Conservation (phyloP, 2,888 invertebrate genomes). For the Cheilosia scutellata region DNA sequence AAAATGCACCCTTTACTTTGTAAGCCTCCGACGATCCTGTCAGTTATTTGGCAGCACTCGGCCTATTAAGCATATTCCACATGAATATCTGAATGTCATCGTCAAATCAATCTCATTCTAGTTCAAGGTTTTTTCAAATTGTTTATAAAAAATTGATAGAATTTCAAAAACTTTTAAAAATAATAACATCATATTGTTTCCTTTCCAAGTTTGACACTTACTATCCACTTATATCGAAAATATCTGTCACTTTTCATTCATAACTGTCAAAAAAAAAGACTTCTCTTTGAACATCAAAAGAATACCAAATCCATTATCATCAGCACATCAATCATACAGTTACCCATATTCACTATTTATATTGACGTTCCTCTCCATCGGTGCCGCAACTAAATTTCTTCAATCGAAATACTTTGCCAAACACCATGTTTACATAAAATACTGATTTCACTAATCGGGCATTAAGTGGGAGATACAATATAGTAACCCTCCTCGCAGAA, state of each 20-base stretch:
- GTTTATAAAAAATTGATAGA: too few species aligned
- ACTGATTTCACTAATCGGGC: slow-evolving; percentile 27
- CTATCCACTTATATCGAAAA: not conserved
- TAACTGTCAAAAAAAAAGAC: not conserved
- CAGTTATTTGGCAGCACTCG: too few species aligned
- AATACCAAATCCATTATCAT: slow-evolving; percentile 8
- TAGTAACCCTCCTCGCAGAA: not conserved
- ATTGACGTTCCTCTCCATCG: too few species aligned
- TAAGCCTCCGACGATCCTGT: too few species aligned
- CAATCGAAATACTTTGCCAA: not conserved
- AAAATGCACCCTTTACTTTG: too few species aligned
- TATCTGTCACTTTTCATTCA: not conserved
- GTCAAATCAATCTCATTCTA: too few species aligned
- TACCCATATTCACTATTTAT: not conserved
- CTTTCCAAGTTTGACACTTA: not conserved
- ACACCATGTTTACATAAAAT: slow-evolving; percentile 2
- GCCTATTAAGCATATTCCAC: too few species aligned
- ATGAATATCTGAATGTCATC: too few species aligned
- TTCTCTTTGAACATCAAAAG: slow-evolving; percentile 16
- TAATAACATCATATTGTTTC: not conserved
- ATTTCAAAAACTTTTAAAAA: not conserved
- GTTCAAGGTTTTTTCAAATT: too few species aligned
- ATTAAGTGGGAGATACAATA: slow-evolving; percentile 3
- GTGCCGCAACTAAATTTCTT: not conserved
- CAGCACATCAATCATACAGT: slow-evolving; percentile 25